phyloP scores from a whole-genome alignment of 2,888 invertebrate species.

The Nysson spinosus region DNA sequence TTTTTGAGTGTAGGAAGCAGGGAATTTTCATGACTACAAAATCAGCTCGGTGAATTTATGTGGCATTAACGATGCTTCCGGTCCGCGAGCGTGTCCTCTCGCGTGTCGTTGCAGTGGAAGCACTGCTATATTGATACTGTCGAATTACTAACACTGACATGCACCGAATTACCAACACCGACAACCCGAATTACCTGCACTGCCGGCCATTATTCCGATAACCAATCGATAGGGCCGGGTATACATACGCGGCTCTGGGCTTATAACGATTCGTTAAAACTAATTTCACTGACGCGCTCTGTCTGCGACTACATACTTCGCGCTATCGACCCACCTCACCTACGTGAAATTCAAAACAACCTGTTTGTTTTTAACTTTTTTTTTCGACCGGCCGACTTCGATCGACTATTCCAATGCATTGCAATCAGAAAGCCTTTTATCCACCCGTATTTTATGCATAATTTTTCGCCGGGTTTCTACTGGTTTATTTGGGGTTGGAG shows the following conservation, averaged over 20 bases:
- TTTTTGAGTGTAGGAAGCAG: constrained; percentile 2
- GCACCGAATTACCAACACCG: constrained; percentile 38
- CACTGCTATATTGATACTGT: constrained; percentile 27
- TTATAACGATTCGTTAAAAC: constrained; percentile 50
- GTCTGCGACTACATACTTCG: not conserved
- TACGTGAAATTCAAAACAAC: not conserved
- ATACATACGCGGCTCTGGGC: constrained; percentile 3
- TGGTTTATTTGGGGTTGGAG: too few relatives aligned
- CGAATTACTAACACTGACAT: constrained; percentile 38
- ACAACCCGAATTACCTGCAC: constrained; percentile 36
- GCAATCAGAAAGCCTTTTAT: too few relatives aligned
- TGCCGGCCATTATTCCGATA: constrained; percentile 51
- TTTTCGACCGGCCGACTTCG: too few relatives aligned
- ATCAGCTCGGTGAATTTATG: constrained; percentile 26
- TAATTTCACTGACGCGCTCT: constrained; percentile 45
- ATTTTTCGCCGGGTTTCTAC: too few relatives aligned
- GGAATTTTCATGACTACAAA: constrained; percentile 24
- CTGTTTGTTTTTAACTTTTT: too few relatives aligned
- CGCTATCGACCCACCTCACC: too few relatives aligned
- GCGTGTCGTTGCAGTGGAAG: constrained; percentile 2
- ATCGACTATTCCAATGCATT: too few relatives aligned
- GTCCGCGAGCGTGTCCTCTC: constrained; percentile 17
- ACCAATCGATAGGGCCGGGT: constrained; percentile 46
- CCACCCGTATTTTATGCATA: too few relatives aligned
- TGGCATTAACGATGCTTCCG: constrained; percentile 31